Evolutionary conservation across 2,888 invertebrate genomes (phyloP), one percentile per base, ranked within the genome.

Genomic region (Melikaiella ostensackeni): DNA sequence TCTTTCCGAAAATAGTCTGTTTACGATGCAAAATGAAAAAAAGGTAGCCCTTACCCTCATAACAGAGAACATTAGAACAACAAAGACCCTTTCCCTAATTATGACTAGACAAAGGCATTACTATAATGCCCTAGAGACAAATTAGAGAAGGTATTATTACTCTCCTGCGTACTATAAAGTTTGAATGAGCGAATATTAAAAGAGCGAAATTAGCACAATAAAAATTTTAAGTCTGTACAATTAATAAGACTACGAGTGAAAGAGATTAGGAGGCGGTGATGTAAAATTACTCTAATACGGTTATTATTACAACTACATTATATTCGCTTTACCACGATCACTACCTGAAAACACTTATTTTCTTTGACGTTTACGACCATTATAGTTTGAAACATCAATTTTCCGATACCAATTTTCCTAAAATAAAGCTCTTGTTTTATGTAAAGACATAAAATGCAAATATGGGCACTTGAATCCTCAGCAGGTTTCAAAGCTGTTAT

Each of bases 321-420:
- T 63, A 50, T 63, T 38, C 38, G 13, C 38, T 11, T 38, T 35
- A 35, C 21, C 13, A 11, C 21, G 6, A 21, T 21, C 24, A 42
- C 16, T 7, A 70, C 21, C 50, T 70, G 30, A 70, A 50, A 27
- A 70, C 50, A 33, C 50, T 50, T 70, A 70, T 50, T 66, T 66
- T 66, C 46, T 50, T 46, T 19, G 42, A 50, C 30, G 30, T 70
- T 70, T 70, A 70, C 50, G 50, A 27, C 50, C 50, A 27, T 70
- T 70, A 70, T 70, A 70, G n/a, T 33, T 33, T 70, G n/a, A 70
- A 70, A 70, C 70, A 50, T 70, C 46, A 70, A 70, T 50, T 50
- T 70, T 3, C 50, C 30, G 50, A 50, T 50, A 70, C 19, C 70
- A 70, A 70, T 70, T 70, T 70, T 70, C 50, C 50, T 70, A 50